Evolutionary conservation across 2,888 invertebrate genomes (phyloP).

Genomic region (Nomada lathburiana): DNA sequence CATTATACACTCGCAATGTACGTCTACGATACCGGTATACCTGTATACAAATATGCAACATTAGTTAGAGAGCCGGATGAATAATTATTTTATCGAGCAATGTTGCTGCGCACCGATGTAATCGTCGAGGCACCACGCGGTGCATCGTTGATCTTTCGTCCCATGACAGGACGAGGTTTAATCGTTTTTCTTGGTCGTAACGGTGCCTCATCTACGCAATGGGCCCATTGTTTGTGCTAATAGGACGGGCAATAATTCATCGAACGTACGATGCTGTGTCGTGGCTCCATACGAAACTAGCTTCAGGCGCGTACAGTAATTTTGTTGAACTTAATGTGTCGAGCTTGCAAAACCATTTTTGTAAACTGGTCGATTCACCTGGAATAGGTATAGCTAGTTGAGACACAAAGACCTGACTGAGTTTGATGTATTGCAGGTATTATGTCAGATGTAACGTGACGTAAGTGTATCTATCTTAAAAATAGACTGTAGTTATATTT

Average conservation of each 20-base stretch:
- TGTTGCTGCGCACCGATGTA: constrained; percentile 31
- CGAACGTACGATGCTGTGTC: constrained; percentile 50
- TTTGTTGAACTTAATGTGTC: not conserved
- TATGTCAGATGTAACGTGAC: too few relatives aligned
- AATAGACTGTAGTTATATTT: too few relatives aligned
- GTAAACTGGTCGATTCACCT: constrained; percentile 9
- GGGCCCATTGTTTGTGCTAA: constrained; percentile 63
- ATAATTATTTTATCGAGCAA: constrained; percentile 30
- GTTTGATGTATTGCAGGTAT: too few relatives aligned
- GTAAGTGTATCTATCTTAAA: too few relatives aligned
- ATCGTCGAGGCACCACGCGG: constrained; percentile 12
- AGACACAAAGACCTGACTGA: too few relatives aligned
- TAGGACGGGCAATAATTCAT: constrained; percentile 67
- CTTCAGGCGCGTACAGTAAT: not conserved
- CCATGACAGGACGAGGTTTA: constrained; percentile 32
- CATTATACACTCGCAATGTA: not conserved
- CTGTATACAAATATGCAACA: constrained; percentile 22
- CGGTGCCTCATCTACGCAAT: constrained; percentile 38
- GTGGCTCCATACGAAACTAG: not conserved
- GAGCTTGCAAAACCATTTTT: constrained; percentile 3
- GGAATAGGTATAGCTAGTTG: not conserved
- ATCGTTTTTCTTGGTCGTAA: constrained; percentile 47
- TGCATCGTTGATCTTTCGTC: constrained; percentile 9
- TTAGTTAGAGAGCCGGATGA: constrained; percentile 4
- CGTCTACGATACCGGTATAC: not conserved